Evolutionary conservation across 92 coral and sea anemone species (phyloP).

Genomic region (Ricordea florida): DNA sequence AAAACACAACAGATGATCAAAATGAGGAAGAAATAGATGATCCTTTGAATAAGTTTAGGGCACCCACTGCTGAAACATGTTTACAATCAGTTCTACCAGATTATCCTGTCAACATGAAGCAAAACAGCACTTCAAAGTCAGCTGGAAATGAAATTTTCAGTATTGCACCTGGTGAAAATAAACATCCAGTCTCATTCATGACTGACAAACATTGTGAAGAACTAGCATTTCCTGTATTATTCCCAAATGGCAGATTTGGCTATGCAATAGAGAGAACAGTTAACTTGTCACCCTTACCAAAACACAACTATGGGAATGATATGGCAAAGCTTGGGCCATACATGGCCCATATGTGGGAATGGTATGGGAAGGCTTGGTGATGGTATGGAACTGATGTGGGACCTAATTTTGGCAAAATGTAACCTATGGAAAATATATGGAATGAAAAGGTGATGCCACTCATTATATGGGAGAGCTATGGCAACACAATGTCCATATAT

Average conservation of each 20-base stretch:
- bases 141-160: background rate
- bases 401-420: too few relatives aligned
- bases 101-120: background rate
- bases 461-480: too few relatives aligned
- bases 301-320: too few relatives aligned
- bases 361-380: too few relatives aligned
- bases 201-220: background rate
- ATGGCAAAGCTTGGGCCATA: too few relatives aligned
- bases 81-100: conserved; percentile 7
- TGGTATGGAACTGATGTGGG: too few relatives aligned
- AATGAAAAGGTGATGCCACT: too few relatives aligned
- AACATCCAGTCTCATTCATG: background rate
- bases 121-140: background rate
- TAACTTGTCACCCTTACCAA: background rate
- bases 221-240: conserved; percentile 1
- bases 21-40: background rate
- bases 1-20: background rate
- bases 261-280: background rate
- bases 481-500: too few relatives aligned
- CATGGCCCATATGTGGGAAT: too few relatives aligned
- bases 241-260: conserved; percentile 15
- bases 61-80: conserved; percentile 18
- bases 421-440: too few relatives aligned
- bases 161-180: too few relatives aligned
- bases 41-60: background rate